Evolutionary conservation across 2,888 invertebrate genomes (phyloP).

Genomic region (Acanthococcus lagerstroemiae): DNA sequence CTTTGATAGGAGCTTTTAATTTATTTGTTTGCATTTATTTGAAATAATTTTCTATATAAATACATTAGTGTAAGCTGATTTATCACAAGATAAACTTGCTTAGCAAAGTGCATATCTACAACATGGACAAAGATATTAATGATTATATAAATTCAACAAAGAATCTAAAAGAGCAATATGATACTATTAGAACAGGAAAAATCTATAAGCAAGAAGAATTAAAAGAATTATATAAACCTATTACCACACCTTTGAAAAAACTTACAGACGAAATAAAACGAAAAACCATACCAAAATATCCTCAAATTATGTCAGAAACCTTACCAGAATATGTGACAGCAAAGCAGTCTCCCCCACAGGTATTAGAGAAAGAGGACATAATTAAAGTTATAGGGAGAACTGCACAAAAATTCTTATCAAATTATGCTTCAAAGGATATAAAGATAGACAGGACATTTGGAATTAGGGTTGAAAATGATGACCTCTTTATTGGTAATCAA

Average conservation of each 20-base stretch:
- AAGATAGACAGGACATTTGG: neutral
- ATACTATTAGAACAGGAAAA: neutral
- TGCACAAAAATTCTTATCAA: slow-evolving; percentile 2
- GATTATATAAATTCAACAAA: neutral
- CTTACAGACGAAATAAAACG: neutral
- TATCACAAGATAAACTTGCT: too few species aligned
- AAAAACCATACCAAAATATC: neutral
- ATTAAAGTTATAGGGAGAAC: neutral
- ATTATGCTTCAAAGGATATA: neutral
- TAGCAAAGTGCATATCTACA: too few species aligned
- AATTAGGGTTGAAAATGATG: neutral
- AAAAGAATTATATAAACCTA: neutral
- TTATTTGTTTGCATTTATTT: too few species aligned
- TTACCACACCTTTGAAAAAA: neutral
- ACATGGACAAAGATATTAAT: neutral
- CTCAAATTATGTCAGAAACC: neutral
- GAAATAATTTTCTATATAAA: neutral
- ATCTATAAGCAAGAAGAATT: neutral
- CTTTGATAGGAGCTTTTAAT: too few species aligned
- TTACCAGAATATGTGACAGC: slow-evolving; percentile 3
- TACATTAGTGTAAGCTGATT: too few species aligned
- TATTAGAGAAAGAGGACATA: neutral
- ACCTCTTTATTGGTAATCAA: neutral
- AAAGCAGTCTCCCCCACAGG: neutral
- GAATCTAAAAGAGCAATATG: slow-evolving; percentile 3